These are phyloP conservation scores for Brachypteracias leptosomus DNA, from an alignment of 2,113 vertebrate species.

Conservation along the genomic window DNA sequence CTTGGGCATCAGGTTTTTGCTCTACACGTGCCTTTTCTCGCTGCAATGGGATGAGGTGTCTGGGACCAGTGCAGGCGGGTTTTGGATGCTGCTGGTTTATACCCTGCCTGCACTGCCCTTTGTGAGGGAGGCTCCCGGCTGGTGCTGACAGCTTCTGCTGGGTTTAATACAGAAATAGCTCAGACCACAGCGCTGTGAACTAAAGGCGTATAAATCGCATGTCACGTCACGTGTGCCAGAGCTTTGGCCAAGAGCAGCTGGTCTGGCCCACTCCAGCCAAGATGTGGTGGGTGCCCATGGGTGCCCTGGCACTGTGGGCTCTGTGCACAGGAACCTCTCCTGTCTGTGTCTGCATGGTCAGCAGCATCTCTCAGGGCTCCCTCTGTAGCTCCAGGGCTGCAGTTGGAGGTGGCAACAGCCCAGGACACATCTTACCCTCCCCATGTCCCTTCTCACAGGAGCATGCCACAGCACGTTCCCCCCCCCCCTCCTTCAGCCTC, in stretches of 20 bases:
- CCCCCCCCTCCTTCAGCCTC: not conserved
- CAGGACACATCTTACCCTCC: not conserved
- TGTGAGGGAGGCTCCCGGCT: not conserved
- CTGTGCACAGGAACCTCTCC: rapidly evolving
- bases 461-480: rapidly evolving
- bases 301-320: not conserved
- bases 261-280: not conserved
- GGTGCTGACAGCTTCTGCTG: not conserved
- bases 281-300: rapidly evolving
- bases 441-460: not conserved
- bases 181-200: not conserved
- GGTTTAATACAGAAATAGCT: not conserved
- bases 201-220: not conserved
- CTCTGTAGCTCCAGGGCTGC: not conserved
- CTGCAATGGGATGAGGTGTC: not conserved
- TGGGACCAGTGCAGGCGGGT: not conserved
- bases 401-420: not conserved
- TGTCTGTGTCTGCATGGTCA: not conserved
- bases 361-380: not conserved
- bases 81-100: not conserved
- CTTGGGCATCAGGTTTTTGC: not conserved
- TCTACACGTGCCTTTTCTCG: not conserved
- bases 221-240: not conserved
- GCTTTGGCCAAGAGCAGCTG: not conserved
- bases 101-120: not conserved